Conservation (phyloP, 2,888 invertebrate species). For the Entomobrya proxima region DNA sequence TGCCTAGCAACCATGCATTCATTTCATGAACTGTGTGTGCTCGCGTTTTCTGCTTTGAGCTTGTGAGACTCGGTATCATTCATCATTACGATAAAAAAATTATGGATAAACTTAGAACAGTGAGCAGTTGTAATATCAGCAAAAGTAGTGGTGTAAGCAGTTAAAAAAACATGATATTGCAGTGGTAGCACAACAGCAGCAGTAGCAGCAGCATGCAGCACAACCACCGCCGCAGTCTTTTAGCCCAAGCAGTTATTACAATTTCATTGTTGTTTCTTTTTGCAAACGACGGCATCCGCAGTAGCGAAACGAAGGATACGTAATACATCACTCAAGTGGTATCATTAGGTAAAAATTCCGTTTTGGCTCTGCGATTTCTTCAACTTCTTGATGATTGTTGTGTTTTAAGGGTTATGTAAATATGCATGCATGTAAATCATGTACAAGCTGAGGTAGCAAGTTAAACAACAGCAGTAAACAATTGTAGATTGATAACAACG, state of each 20-base stretch:
- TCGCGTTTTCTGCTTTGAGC: neutral
- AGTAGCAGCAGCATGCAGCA: constrained; percentile 5
- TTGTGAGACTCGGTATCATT: constrained; percentile 24
- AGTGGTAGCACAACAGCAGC: constrained; percentile 15
- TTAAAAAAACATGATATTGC: constrained; percentile 8
- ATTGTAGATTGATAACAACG: too few relatives aligned
- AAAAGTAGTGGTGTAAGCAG: neutral
- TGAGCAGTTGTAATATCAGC: neutral
- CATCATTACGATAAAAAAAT: constrained; percentile 41
- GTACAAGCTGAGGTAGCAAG: neutral
- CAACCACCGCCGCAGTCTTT: neutral
- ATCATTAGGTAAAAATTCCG: constrained; percentile 11
- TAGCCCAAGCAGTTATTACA: too few relatives aligned
- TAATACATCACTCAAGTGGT: constrained; percentile 5
- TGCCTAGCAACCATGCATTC: neutral
- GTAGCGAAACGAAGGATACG: constrained; percentile 20
- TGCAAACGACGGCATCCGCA: neutral
- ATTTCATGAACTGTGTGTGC: neutral
- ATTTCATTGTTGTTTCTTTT: too few relatives aligned
- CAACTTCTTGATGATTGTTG: neutral
- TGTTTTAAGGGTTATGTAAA: neutral
- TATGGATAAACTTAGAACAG: constrained; percentile 17
- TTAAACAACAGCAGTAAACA: too few relatives aligned
- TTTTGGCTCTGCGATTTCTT: constrained; percentile 12
- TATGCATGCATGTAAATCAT: neutral